These are phyloP conservation scores for Lasioglossum albipes DNA, from an alignment of 1,140 invertebrate species.

Conservation along the genomic window DNA sequence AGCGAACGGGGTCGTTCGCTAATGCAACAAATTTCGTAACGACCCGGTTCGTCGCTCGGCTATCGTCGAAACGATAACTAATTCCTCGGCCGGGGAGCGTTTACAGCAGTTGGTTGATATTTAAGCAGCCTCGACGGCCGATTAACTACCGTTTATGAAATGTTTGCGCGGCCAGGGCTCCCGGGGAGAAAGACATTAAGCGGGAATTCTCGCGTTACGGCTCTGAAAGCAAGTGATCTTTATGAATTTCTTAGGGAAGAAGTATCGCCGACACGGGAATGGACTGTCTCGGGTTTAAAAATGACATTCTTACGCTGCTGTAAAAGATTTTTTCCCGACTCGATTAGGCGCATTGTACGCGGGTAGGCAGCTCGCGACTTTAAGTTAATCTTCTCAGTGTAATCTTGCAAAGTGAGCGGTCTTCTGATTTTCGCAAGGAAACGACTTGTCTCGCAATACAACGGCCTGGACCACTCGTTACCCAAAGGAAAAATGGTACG, in stretches of 20 bases:
- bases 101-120: background rate
- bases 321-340: too few relatives aligned
- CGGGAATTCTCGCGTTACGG: background rate
- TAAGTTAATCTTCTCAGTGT: too few relatives aligned
- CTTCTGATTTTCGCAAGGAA: too few relatives aligned
- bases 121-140: background rate
- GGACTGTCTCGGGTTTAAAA: too few relatives aligned
- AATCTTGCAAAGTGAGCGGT: too few relatives aligned
- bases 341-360: too few relatives aligned
- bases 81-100: background rate
- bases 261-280: background rate
- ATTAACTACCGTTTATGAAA: constrained; percentile 17
- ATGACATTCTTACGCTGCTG: too few relatives aligned
- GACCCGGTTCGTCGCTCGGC: background rate
- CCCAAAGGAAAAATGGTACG: too few relatives aligned
- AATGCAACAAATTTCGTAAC: constrained; percentile 34
- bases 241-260: background rate
- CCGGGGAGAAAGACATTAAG: background rate
- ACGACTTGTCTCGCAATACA: too few relatives aligned
- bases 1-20: background rate
- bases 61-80: background rate
- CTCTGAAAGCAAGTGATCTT: too few relatives aligned
- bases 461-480: too few relatives aligned
- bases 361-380: too few relatives aligned
- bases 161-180: background rate